Evolutionary conservation across 2,888 invertebrate genomes (phyloP), one percentile per base, ranked within the genome.

Genomic region (Ephialtes manifestator): DNA sequence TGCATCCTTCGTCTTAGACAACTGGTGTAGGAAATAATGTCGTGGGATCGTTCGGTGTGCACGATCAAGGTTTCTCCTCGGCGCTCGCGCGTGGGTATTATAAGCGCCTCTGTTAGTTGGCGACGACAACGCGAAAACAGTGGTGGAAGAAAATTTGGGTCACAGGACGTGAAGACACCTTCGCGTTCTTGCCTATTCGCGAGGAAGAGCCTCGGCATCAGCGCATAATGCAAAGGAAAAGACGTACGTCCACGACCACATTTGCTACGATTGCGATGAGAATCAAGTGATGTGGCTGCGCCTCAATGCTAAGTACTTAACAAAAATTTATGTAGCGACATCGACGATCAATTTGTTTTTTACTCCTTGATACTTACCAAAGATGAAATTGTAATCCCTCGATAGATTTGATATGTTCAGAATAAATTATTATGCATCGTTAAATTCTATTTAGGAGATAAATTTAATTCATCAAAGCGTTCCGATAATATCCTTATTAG

Each of bases 11-110:
- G 71, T 77, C 74, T 63, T 70, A 75, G 88, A 87, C 87, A 81
- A 87, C 87, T 84, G 86, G 83, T 83, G 87, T 88, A 85, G 88
- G 87, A 88, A 90, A 89, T 88, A 90, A 90, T 88, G 89, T 91
- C 91, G 91, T 90, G 91, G 89, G 91, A 91, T 88, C 87, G 88
- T 87, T 84, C 83, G 79, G 53, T 51, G 70, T 70, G 89, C 87
- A 86, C 87, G 89, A 90, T 89, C 87, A 87, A 90, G 87, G 87
- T 88, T 90, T 90, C 90, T 86, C 87, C 86, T 67, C 78, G 53
- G 24, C 28, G 63, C 60, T 60, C 80, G 77, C 80, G 80, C 71
- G 71, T 84, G 80, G 75, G 76, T 82, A 85, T 87, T 85, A 86
- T 85, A 85, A 88, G 87, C 84, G 86, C 81, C 86, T 84, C 76